These are phyloP conservation scores for Spondyliosoma cantharus DNA, from an alignment of 2,797 vertebrate species.

Conservation along the genomic window DNA sequence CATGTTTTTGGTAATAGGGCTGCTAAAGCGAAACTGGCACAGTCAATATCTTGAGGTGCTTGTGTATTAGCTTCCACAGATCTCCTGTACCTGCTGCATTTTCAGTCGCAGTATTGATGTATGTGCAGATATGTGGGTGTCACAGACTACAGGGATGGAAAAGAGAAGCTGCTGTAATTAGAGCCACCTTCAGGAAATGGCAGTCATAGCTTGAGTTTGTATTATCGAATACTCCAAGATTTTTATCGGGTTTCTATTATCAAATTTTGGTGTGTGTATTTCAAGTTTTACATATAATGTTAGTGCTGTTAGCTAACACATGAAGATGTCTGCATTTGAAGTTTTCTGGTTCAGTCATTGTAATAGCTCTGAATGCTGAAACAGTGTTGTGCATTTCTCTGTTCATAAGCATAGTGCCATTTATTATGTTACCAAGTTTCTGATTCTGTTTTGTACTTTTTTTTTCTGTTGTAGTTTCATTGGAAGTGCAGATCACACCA, in stretches of 20 bases:
- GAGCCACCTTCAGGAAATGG: background rate
- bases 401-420: background rate
- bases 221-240: background rate
- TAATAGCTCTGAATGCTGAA: background rate
- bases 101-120: background rate
- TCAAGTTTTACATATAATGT: background rate
- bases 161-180: background rate
- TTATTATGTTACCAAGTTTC: conserved; percentile 6
- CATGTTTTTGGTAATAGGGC: conserved; percentile 25
- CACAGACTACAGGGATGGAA: background rate
- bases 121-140: background rate
- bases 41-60: conserved; percentile 26
- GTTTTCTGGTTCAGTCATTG: conserved; percentile 1
- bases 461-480: conserved; percentile 84
- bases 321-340: background rate
- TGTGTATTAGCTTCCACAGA: conserved; percentile 16
- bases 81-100: background rate
- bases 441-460: conserved; percentile 10
- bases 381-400: background rate
- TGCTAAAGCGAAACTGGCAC: conserved; percentile 28
- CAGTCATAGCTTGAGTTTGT: background rate
- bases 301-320: background rate
- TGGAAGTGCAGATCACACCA: conserved; percentile 96
- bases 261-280: background rate
- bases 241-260: too few relatives aligned